Evolutionary conservation across 2,113 vertebrate genomes (phyloP), one percentile per base, ranked within the genome.

Genomic region (Eurystomus gularis): DNA sequence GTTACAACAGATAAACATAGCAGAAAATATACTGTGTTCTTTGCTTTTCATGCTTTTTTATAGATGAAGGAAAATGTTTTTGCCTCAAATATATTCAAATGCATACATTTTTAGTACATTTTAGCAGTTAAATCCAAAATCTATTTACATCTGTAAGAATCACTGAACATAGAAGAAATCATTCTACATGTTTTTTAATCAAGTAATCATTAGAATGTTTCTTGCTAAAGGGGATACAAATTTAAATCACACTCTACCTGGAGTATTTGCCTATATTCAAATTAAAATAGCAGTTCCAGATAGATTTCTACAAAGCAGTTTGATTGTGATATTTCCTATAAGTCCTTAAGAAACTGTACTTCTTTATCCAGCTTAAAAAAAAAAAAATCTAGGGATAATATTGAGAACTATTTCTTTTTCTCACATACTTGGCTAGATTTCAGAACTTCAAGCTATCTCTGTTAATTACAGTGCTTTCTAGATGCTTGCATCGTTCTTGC

Each of bases 391-490:
- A 58, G n/a, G 42, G 25, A 29, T 48, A 85, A 60, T 75, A 91
- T 68, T 52, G 81, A 78, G 40, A 88, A 91, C 13, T 44, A 54
- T 26, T 81, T 91, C 84, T 84, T 82, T 77, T 93, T 82, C 51
- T 88, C 49, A n/a, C n/a, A 62, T 20, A 24, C 57, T 86, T 82
- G 44, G 24, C 66, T 87, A 66, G 40, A 94, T 79, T 73, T 26
- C 40, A 51, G 64, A 92, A 72, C 61, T 80, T 92, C 2, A 78
- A 55, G 40, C 40, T 78, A 92, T 42, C 81, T 93, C 62, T 82
- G 35, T 91, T 95, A 93, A 88, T 93, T 93, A 68, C 46, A 52
- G 35, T 44, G 51, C n/a, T 82, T 90, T 94, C 77, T 48, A 85
- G 73, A 58, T 85, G 49, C 70, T 81, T 69, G 42, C 65, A 77